These are phyloP conservation scores for Heliconius nattereri DNA, from an alignment of 1,140 invertebrate genomes.

Conservation along the genomic window DNA sequence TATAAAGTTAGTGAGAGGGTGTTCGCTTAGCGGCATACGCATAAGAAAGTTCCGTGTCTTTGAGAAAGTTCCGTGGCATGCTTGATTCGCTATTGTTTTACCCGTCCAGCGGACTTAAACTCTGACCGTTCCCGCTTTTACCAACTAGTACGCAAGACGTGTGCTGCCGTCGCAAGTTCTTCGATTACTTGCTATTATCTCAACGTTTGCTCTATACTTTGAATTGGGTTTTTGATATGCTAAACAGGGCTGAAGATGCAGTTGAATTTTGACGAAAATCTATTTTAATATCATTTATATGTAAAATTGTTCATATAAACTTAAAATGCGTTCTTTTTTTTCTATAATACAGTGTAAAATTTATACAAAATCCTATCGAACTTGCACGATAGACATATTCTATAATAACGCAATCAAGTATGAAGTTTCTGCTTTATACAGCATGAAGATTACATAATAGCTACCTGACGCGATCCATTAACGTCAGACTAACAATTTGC, in stretches of 20 bases:
- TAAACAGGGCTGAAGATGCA: constrained; percentile 26
- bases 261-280: background rate
- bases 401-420: background rate
- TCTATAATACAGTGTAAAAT: background rate
- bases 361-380: background rate
- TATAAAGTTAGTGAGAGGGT: constrained; percentile 72
- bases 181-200: constrained; percentile 66
- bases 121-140: constrained; percentile 59
- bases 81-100: constrained; percentile 78
- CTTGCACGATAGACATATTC: background rate
- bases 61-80: constrained; percentile 76
- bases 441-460: constrained; percentile 18
- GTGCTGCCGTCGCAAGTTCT: constrained; percentile 56
- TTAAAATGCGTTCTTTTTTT: background rate
- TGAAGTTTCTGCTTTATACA: background rate
- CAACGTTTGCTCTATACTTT: constrained; percentile 58
- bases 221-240: constrained; percentile 52
- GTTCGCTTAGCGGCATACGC: constrained; percentile 73
- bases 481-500: constrained; percentile 54
- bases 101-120: constrained; percentile 62
- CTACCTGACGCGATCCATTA: constrained; percentile 36
- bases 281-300: background rate
- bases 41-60: constrained; percentile 75
- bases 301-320: background rate
- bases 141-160: constrained; percentile 61